Percentiles rank a stretch among this genome's conserved stretches.
Conservation (phyloP, 2,113 vertebrate genomes). For the Loxodonta africana region DNA sequence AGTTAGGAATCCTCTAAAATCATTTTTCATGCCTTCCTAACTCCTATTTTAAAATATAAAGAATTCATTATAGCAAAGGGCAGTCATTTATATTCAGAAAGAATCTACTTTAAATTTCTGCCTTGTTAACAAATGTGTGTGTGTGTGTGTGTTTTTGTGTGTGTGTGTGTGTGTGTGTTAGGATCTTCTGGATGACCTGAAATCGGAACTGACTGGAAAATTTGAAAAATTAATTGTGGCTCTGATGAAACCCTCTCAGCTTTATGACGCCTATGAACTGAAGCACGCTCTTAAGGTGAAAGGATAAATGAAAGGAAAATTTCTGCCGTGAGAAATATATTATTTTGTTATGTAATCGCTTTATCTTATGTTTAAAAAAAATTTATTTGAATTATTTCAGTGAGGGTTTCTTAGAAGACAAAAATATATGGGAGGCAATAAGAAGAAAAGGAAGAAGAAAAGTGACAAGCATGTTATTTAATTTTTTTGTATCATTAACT, state of each 20-base stretch:
- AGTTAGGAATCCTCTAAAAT: neutral
- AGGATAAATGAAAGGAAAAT: neutral
- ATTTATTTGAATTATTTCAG: neutral
- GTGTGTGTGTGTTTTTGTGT: constrained; percentile 69
- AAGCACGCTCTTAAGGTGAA: constrained; percentile 96
- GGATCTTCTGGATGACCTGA: constrained; percentile 95
- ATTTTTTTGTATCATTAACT: neutral
- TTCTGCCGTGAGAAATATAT: accelerated
- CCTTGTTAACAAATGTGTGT: constrained; percentile 51
- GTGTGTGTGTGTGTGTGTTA: constrained; percentile 79
- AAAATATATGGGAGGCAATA: neutral
- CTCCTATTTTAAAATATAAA: neutral
- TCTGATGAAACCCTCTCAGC: constrained; percentile 91
- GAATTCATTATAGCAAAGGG: neutral
- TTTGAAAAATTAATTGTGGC: constrained; percentile 95
- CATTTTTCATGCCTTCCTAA: neutral
- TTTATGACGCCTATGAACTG: constrained; percentile 94
- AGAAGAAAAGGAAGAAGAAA: neutral
- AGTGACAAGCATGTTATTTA: neutral
- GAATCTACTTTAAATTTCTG: neutral
- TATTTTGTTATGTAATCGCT: neutral
- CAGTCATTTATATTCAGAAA: neutral
- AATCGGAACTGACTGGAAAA: constrained; percentile 96
- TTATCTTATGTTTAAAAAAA: neutral
- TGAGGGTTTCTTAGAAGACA: neutral